Evolutionary conservation across 1,140 invertebrate species (phyloP).

Genomic region (Oryzaephilus surinamensis): DNA sequence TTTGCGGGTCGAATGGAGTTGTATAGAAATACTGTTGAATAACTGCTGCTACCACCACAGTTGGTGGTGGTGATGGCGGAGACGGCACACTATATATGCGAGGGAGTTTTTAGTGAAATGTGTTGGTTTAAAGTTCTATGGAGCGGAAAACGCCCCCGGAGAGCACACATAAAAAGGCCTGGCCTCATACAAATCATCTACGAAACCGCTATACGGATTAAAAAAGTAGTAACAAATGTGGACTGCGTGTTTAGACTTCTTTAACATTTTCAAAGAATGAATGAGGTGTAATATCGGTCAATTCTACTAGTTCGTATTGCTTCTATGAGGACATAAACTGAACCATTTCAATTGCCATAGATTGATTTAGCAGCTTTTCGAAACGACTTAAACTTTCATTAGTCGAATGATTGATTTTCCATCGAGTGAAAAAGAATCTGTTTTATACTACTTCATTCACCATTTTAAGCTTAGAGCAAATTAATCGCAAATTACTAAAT

Average conservation of each 20-base stretch:
- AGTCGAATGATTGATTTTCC: slow-evolving; percentile 4
- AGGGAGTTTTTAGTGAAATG: slow-evolving; percentile 14
- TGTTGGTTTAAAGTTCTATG: slow-evolving; percentile 23
- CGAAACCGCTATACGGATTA: slow-evolving; percentile 16
- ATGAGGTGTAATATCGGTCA: slow-evolving; percentile 6
- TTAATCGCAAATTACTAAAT: too few species aligned
- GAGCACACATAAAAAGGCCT: slow-evolving; percentile 22
- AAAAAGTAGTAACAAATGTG: slow-evolving; percentile 24
- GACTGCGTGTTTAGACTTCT: slow-evolving; percentile 17
- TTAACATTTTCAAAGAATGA: too few species aligned
- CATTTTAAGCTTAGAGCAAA: too few species aligned
- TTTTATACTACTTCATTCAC: too few species aligned
- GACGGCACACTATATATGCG: not conserved
- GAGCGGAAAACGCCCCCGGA: slow-evolving; percentile 19
- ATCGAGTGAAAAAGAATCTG: not conserved
- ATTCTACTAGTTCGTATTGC: not conserved
- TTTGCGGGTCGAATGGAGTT: not conserved
- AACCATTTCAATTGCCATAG: too few species aligned
- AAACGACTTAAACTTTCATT: slow-evolving; percentile 3
- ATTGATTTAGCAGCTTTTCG: slow-evolving; percentile 8
- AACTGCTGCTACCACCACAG: not conserved
- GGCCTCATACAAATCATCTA: slow-evolving; percentile 22
- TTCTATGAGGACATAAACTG: slow-evolving; percentile 1
- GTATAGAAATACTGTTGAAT: not conserved
- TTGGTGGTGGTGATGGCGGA: not conserved